Evolutionary conservation across 2,888 invertebrate species (phyloP), one percentile per base, ranked within the genome.

Genomic region (Epistrophe eligans): DNA sequence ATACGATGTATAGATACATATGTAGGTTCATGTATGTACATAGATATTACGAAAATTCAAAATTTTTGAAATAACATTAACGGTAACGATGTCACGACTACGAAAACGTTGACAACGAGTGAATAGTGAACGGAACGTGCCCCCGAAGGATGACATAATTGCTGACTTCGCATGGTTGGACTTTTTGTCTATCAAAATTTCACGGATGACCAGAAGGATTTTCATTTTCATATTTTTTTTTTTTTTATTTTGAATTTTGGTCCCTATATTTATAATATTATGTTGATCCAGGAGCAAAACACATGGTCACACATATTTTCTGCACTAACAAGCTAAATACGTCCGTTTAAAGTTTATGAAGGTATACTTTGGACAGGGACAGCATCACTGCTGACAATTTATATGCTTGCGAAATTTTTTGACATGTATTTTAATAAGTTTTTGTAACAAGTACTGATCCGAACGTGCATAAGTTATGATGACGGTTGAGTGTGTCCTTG

Each of bases 401-500:
- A 79, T 79, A 60, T 74, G 64, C 82, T 79, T 70, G 64, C 66
- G 48, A 67, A 79, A 79, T 67, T 76, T 76, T 87, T 87, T 83
- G 87, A 87, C 83, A 87, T 87, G 79, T 62, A 83, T 83, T 83
- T 74, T 83, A 83, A 87, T 87, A 87, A 87, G 87, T 87, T 87
- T 85, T 87, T 87, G 87, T 87, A 87, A 87, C 87, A 83, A 83
- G 76, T 83, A 79, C 87, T 76, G 83, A 83, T 79, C 74, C 79
- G 79, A 58, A 73, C 79, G 67, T 71, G 83, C 72, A 76, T 83
- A 76, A 71, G 82, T 76, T 79, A 48, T 66, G 66, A 55, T 73
- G 85, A 50, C 50, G 67, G 48, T 19, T 67, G 32, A 32, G 48
- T 17, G 43, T 76, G 80, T 45, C 64, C 76, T 77, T 72, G 76